phyloP scores from a whole-genome alignment of 2,888 invertebrate species.

The Aphodius sticticus region DNA sequence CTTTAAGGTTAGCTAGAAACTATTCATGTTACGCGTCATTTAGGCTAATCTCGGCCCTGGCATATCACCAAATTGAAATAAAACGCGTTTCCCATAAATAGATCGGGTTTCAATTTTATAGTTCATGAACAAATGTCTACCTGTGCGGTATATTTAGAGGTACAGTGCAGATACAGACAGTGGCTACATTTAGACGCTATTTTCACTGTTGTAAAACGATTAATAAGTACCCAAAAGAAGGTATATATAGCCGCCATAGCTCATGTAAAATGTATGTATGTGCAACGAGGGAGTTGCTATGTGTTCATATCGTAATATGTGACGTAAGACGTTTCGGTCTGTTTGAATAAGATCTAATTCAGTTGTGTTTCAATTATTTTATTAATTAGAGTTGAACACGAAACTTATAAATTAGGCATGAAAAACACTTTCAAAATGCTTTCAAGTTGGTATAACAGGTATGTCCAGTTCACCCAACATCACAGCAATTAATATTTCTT shows the following conservation, averaged over 20 bases:
- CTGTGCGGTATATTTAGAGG: conserved; percentile 14
- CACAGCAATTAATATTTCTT: too few relatives aligned
- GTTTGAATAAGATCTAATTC: neutral
- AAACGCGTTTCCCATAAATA: conserved; percentile 31
- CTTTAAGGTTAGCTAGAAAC: conserved; percentile 22
- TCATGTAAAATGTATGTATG: neutral
- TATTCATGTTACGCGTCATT: conserved; percentile 36
- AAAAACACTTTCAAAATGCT: too few relatives aligned
- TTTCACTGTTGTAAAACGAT: neutral
- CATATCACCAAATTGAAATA: conserved; percentile 32
- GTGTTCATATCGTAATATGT: neutral
- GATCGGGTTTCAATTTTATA: conserved; percentile 34
- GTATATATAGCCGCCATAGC: neutral
- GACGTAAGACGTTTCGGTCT: neutral
- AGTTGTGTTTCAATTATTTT: neutral
- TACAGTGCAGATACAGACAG: neutral
- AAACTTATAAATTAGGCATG: neutral
- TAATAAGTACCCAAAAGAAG: neutral
- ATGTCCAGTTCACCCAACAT: too few relatives aligned
- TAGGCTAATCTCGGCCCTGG: conserved; percentile 35
- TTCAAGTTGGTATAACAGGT: too few relatives aligned
- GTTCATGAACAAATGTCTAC: conserved; percentile 26
- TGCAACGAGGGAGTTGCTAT: neutral
- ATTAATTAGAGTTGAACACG: neutral
- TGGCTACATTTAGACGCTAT: neutral